phyloP scores from a whole-genome alignment of 2,797 vertebrate species.

The Linurgus olivaceus region DNA sequence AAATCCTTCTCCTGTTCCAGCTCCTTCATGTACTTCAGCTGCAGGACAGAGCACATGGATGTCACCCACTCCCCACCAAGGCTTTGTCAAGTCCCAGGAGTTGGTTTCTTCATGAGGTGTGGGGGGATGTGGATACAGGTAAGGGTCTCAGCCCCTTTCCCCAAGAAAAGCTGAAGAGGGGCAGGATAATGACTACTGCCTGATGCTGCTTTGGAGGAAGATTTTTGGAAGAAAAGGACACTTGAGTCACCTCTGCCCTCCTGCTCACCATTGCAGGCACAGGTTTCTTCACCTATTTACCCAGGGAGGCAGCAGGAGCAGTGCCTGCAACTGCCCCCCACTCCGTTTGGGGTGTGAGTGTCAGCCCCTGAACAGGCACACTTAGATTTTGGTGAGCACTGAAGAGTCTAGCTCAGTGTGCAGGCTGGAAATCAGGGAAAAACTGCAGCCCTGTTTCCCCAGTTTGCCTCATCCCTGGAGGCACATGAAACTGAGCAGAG shows the following conservation, averaged over 20 bases:
- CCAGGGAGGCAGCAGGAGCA: background rate
- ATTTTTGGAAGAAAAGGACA: background rate
- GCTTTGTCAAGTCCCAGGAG: background rate
- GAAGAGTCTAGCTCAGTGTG: background rate
- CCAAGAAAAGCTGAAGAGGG: background rate
- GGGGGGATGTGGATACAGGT: background rate
- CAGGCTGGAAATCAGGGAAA: background rate
- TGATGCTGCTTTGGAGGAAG: background rate
- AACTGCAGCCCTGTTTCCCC: background rate
- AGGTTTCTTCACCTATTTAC: background rate
- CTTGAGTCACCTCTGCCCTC: background rate
- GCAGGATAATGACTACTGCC: background rate
- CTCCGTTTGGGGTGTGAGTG: background rate
- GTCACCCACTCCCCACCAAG: background rate
- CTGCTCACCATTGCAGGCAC: background rate
- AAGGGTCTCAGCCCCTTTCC: background rate
- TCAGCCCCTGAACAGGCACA: background rate
- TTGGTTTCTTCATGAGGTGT: background rate
- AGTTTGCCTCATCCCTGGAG: background rate
- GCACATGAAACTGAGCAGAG: background rate
- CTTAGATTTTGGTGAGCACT: accelerated
- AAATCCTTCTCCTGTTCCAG: slow-evolving; percentile 93
- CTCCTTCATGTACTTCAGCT: slow-evolving; percentile 94
- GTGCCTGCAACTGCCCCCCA: background rate
- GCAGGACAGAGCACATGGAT: background rate